Conservation (phyloP, 2,797 vertebrate species). For the Pseudochaenichthys georgianus region DNA sequence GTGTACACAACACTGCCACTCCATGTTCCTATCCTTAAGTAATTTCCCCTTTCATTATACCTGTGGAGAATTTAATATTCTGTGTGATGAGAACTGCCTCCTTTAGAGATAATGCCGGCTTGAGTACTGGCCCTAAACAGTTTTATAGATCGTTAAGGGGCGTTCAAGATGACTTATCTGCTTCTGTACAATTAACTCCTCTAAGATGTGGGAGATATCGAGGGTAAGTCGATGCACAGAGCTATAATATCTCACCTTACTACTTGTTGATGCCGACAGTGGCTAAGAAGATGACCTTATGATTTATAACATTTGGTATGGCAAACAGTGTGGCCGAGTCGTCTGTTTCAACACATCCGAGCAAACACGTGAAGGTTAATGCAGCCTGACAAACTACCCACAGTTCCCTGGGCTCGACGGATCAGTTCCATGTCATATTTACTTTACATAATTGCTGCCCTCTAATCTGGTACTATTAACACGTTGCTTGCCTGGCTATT, state of each 20-base stretch:
- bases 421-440: constrained; percentile 82
- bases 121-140: constrained; percentile 65
- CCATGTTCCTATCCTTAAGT: constrained; percentile 67
- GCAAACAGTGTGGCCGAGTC: constrained; percentile 62
- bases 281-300: constrained; percentile 69
- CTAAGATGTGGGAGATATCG: constrained; percentile 43
- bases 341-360: constrained; percentile 79
- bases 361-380: constrained; percentile 86
- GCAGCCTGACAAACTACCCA: constrained; percentile 81
- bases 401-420: constrained; percentile 72
- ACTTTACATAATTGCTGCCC: constrained; percentile 83
- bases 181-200: constrained; percentile 54
- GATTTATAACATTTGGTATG: constrained; percentile 75
- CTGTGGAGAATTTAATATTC: constrained; percentile 79
- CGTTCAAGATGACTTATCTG: constrained; percentile 65
- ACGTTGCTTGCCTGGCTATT: constrained; percentile 56
- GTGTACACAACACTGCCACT: constrained; percentile 61
- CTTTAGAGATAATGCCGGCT: constrained; percentile 67
- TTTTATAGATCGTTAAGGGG: constrained; percentile 74
- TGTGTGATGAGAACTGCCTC: constrained; percentile 73
- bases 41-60: constrained; percentile 77
- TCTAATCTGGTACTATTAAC: constrained; percentile 81
- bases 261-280: constrained; percentile 60
- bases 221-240: constrained; percentile 34
- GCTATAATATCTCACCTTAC: constrained; percentile 51